Conservation (phyloP, 2,797 vertebrate species). For the Taenioides sp. region DNA sequence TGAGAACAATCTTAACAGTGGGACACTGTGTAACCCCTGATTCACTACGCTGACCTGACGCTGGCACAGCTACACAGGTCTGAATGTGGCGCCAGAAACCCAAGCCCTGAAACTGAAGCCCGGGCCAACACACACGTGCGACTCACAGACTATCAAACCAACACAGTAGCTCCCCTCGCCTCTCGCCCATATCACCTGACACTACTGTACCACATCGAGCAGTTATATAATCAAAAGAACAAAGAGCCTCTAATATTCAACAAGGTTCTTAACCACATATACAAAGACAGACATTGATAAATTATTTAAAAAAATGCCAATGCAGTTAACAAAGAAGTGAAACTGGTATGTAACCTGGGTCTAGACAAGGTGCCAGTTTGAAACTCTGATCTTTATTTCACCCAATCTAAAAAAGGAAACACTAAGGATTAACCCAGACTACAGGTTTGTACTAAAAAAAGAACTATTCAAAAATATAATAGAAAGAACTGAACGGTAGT, state of each 20-base stretch:
- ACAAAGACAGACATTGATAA: conserved; percentile 2
- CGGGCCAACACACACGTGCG: conserved; percentile 23
- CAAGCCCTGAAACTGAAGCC: conserved; percentile 61
- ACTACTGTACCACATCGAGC: conserved; percentile 32
- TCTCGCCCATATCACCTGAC: conserved; percentile 27
- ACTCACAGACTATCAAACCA: conserved; percentile 24
- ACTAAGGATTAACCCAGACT: not conserved
- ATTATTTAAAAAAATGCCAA: not conserved
- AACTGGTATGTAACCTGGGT: not conserved
- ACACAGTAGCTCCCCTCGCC: conserved; percentile 12
- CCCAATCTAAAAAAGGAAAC: not conserved
- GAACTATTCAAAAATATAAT: not conserved
- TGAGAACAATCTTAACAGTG: conserved; percentile 65
- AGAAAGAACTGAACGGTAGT: too few species aligned
- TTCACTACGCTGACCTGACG: conserved; percentile 58
- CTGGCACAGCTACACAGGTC: conserved; percentile 64
- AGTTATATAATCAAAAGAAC: not conserved
- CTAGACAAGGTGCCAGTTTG: not conserved
- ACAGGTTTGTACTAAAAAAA: not conserved
- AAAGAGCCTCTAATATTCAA: conserved; percentile 5
- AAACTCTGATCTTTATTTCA: not conserved
- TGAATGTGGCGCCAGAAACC: conserved; percentile 56
- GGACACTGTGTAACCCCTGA: conserved; percentile 50
- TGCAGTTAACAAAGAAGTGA: not conserved
- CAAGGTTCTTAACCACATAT: not conserved